Conservation (phyloP, 2,797 vertebrate species). For the Esox lucius region DNA sequence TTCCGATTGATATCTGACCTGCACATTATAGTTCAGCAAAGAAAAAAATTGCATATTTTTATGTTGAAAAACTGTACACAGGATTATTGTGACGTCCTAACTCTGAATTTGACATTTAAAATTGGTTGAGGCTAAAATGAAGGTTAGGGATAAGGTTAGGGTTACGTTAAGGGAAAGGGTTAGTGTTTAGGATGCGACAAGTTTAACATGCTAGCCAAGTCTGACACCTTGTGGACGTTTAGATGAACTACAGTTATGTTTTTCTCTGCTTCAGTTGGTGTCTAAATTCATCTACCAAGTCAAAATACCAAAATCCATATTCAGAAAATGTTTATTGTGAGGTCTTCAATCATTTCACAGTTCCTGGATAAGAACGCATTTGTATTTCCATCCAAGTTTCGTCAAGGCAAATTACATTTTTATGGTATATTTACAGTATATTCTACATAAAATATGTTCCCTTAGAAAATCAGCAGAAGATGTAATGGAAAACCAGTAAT, state of each 20-base stretch:
- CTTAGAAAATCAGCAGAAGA: background rate
- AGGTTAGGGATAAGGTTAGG: too few species aligned
- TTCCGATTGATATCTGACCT: background rate
- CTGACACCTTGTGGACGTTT: background rate
- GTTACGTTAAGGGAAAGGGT: background rate
- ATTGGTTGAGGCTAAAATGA: too few species aligned
- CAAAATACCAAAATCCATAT: too few species aligned
- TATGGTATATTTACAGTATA: background rate
- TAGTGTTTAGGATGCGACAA: background rate
- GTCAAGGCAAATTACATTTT: background rate
- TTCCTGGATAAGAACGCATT: too few species aligned
- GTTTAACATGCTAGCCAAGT: background rate
- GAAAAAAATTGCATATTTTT: background rate
- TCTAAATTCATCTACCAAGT: background rate
- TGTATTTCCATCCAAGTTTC: too few species aligned
- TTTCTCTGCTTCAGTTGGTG: background rate
- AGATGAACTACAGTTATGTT: background rate
- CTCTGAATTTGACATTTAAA: too few species aligned
- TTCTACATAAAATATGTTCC: background rate
- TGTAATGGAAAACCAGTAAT: background rate
- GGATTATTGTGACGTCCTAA: too few species aligned
- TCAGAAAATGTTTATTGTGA: too few species aligned
- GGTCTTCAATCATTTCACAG: too few species aligned
- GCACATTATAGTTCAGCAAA: background rate
- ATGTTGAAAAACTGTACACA: background rate